Percentiles rank a stretch among this genome's conserved stretches.
Conservation (phyloP, 2,797 vertebrate genomes). For the Anguilla obscura region DNA sequence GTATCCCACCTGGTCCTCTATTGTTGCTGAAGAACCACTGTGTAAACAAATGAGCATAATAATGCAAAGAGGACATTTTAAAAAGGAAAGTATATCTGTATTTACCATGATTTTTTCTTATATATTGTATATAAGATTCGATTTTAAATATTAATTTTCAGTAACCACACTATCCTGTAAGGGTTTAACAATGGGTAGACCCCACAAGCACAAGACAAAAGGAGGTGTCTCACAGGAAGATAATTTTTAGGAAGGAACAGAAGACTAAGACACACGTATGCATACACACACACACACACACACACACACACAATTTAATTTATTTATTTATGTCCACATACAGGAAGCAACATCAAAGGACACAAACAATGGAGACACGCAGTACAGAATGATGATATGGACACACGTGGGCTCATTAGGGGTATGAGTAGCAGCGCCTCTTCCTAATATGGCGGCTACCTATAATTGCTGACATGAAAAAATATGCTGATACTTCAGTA, state of each 20-base stretch:
- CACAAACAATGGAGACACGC: background rate
- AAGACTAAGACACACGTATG: background rate
- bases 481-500: background rate
- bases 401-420: background rate
- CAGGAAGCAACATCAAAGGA: background rate
- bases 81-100: background rate
- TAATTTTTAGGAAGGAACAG: background rate
- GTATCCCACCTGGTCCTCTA: constrained; percentile 30
- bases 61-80: constrained; percentile 4
- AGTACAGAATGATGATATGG: too few species aligned
- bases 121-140: background rate
- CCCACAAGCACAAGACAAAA: background rate
- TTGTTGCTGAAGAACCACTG: constrained; percentile 32
- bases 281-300: background rate
- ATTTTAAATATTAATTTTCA: background rate
- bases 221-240: background rate
- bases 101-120: background rate
- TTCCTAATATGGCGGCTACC: background rate
- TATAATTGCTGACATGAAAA: background rate
- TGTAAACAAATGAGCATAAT: constrained; percentile 32
- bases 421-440: background rate
- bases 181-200: background rate
- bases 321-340: background rate
- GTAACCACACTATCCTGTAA: background rate
- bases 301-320: background rate